A percentile compares a stretch with the other conserved stretches of the same genome.
Conservation (phyloP, 53 echinoderm and acorn worm genomes). For the Holothuria scabra region DNA sequence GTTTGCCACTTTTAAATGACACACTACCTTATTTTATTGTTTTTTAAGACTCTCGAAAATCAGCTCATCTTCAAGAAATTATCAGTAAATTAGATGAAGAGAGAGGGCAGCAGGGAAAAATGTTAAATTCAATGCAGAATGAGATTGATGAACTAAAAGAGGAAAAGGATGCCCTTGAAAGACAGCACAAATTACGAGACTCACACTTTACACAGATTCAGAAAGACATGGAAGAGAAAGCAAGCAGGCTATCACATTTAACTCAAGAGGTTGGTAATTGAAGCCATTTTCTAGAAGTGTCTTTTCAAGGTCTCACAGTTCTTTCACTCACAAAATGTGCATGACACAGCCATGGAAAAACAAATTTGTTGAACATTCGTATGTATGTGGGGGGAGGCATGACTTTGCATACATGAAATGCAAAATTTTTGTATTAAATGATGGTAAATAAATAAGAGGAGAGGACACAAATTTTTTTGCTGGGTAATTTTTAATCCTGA, state of each 20-base stretch:
- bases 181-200: constrained; percentile 69
- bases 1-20: neutral
- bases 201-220: constrained; percentile 80
- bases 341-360: too few species aligned
- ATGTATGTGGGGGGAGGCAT: too few species aligned
- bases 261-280: constrained; percentile 63
- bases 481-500: too few species aligned
- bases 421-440: too few species aligned
- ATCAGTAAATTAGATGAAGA: constrained; percentile 79
- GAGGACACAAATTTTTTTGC: too few species aligned
- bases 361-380: too few species aligned
- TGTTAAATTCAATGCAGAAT: constrained; percentile 67
- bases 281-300: too few species aligned
- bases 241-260: constrained; percentile 50
- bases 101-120: constrained; percentile 45
- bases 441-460: too few species aligned
- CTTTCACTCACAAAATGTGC: too few species aligned
- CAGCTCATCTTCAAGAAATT: constrained; percentile 74
- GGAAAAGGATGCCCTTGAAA: constrained; percentile 67
- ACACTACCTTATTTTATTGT: neutral
- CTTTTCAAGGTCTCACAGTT: too few species aligned
- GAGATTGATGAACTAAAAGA: constrained; percentile 70
- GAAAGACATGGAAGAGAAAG: constrained; percentile 68
- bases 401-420: too few species aligned
- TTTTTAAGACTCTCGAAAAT: constrained; percentile 74